These are phyloP conservation scores for Hyposmocoma kahamanoa DNA, from an alignment of 1,140 invertebrate genomes.

Conservation along the genomic window DNA sequence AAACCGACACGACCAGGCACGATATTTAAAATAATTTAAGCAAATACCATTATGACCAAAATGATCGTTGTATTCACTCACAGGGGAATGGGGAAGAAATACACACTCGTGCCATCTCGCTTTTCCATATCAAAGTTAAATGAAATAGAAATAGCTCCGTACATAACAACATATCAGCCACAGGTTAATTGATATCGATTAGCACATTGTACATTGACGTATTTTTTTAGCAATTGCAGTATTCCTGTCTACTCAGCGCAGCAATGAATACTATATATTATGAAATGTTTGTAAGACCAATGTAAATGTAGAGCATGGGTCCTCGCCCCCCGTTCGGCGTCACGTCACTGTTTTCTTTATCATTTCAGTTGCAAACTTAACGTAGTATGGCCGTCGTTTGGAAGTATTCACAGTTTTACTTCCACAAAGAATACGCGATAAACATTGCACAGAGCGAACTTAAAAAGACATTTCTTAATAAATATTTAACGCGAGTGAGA, in stretches of 20 bases:
- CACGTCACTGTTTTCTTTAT: constrained; percentile 67
- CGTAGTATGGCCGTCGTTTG: constrained; percentile 72
- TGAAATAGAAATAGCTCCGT: too few species aligned
- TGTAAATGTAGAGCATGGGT: neutral
- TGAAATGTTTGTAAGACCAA: constrained; percentile 5
- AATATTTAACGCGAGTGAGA: constrained; percentile 72
- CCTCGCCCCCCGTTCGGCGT: constrained; percentile 15
- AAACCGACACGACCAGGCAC: too few species aligned
- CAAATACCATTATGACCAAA: too few species aligned
- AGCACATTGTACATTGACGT: constrained; percentile 16
- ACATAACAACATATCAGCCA: too few species aligned
- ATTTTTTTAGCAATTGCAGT: neutral
- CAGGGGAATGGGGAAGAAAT: too few species aligned
- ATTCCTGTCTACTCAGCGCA: neutral
- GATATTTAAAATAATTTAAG: too few species aligned
- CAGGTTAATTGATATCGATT: constrained; percentile 2
- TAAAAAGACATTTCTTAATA: constrained; percentile 68
- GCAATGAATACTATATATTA: constrained; percentile 16
- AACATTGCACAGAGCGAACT: constrained; percentile 67
- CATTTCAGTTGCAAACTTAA: constrained; percentile 71
- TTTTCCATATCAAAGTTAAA: too few species aligned
- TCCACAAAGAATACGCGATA: constrained; percentile 76
- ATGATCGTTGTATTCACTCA: too few species aligned
- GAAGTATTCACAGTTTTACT: constrained; percentile 74
- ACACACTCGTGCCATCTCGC: too few species aligned